Evolutionary conservation across 2,888 invertebrate species (phyloP).

Genomic region (Cynaeus angustus): DNA sequence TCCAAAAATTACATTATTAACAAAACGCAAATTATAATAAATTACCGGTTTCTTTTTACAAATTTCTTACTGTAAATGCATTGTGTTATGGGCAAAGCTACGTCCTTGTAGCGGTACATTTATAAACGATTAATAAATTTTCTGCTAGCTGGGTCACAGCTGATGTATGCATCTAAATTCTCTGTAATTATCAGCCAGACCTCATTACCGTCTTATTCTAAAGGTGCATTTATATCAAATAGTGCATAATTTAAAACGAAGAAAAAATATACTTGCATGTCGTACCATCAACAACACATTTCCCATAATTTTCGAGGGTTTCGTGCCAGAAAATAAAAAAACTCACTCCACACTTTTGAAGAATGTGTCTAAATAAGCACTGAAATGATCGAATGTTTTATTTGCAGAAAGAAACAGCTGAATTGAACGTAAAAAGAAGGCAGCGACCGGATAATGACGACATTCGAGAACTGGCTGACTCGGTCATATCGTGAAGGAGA

Average conservation of each 20-base stretch:
- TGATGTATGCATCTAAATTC: slow-evolving; percentile 27
- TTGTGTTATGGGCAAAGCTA: slow-evolving; percentile 9
- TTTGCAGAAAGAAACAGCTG: slow-evolving; percentile 36
- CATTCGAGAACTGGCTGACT: slow-evolving; percentile 51
- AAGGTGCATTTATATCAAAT: background rate
- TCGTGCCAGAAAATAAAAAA: slow-evolving; percentile 14
- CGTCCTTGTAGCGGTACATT: slow-evolving; percentile 43
- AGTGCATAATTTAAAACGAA: background rate
- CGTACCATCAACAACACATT: background rate
- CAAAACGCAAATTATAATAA: background rate
- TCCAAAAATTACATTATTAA: background rate
- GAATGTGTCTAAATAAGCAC: slow-evolving; percentile 14
- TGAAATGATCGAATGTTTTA: slow-evolving; percentile 7
- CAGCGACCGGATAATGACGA: slow-evolving; percentile 46
- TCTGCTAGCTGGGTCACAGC: slow-evolving; percentile 33
- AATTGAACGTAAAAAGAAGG: slow-evolving; percentile 40
- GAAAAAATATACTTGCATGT: slow-evolving; percentile 1
- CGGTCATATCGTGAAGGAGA: slow-evolving; percentile 59
- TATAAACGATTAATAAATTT: slow-evolving; percentile 13
- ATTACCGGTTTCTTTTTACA: slow-evolving; percentile 3
- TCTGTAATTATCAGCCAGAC: slow-evolving; percentile 1
- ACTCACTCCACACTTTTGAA: background rate
- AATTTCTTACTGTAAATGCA: slow-evolving; percentile 21
- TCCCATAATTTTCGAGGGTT: background rate
- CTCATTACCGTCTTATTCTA: background rate